Percentiles rank a stretch among this genome's conserved stretches.
Evolutionary conservation across 2,113 vertebrate genomes (phyloP).

Genomic region (Ariopsis seemanni): DNA sequence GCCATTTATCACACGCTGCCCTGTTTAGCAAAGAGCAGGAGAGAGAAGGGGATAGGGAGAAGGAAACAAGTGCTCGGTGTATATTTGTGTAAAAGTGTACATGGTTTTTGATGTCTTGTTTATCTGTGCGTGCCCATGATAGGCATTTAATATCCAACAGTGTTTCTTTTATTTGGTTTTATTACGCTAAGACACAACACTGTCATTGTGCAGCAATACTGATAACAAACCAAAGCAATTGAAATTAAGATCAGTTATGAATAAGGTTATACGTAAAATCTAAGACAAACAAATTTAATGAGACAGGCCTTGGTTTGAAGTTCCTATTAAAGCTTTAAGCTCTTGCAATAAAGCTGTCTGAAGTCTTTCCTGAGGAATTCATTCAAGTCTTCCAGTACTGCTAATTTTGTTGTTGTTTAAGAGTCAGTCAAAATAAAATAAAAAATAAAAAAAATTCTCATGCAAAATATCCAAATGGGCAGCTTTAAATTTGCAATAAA

Average conservation of each 20-base stretch:
- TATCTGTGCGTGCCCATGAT: constrained; percentile 10
- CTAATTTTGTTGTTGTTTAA: not conserved
- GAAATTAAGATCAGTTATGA: constrained; percentile 12
- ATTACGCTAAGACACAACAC: not conserved
- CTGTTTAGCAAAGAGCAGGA: constrained; percentile 35
- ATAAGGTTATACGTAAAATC: not conserved
- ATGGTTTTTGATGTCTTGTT: constrained; percentile 29
- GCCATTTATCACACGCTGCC: constrained; percentile 67
- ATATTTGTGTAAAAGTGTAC: constrained; percentile 38
- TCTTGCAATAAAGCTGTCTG: constrained; percentile 32
- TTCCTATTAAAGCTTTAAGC: constrained; percentile 5
- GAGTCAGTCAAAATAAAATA: not conserved
- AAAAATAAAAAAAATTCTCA: not conserved
- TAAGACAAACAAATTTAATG: not conserved
- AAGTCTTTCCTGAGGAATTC: not conserved
- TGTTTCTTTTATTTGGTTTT: constrained; percentile 5
- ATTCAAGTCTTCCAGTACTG: constrained; percentile 44
- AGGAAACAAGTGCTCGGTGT: constrained; percentile 10
- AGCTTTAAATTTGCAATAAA: constrained; percentile 70
- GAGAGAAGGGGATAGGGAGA: constrained; percentile 18
- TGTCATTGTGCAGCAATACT: constrained; percentile 52
- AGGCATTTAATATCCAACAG: not conserved
- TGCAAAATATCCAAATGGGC: constrained; percentile 59
- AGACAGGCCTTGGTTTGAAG: not conserved
- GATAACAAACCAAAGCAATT: constrained; percentile 48